Percentiles rank a stretch among this genome's conserved stretches.
Conservation (phyloP, 2,888 invertebrate species). For the Proisotoma minuta region DNA sequence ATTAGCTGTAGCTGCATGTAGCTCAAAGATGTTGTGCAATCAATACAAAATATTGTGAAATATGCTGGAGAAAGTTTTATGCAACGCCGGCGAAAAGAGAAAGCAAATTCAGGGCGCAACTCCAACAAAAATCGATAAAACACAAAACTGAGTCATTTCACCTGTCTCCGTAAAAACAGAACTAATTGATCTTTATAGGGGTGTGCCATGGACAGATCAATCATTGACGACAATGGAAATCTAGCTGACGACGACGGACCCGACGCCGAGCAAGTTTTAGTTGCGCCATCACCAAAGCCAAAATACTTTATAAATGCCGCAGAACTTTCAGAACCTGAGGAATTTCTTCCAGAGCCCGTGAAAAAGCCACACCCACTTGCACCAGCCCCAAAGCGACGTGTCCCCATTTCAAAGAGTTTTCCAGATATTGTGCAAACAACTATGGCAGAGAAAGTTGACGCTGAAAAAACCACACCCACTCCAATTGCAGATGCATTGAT, state of each 20-base stretch:
- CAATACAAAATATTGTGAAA: too few species aligned
- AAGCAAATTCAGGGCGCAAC: too few species aligned
- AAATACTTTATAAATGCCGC: conserved; percentile 47
- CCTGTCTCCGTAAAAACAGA: too few species aligned
- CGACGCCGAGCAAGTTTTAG: neutral
- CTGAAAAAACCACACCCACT: conserved; percentile 1
- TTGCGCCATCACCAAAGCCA: conserved; percentile 11
- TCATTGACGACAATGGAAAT: conserved; percentile 24
- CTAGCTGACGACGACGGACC: neutral
- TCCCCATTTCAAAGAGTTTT: conserved; percentile 46
- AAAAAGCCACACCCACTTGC: conserved; percentile 2
- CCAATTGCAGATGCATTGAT: neutral
- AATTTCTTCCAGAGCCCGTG: conserved; percentile 8
- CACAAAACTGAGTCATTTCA: too few species aligned
- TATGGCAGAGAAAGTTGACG: conserved; percentile 20
- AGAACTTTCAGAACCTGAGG: conserved; percentile 37
- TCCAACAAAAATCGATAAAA: too few species aligned
- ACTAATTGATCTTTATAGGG: too few species aligned
- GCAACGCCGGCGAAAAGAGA: too few species aligned
- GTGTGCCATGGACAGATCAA: neutral
- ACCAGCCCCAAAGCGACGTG: conserved; percentile 30
- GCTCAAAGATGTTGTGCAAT: too few species aligned
- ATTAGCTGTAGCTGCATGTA: too few species aligned
- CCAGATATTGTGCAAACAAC: conserved; percentile 45
- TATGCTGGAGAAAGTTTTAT: too few species aligned